Evolutionary conservation across 1,140 invertebrate genomes (phyloP).

Genomic region (Ephestia elutella): DNA sequence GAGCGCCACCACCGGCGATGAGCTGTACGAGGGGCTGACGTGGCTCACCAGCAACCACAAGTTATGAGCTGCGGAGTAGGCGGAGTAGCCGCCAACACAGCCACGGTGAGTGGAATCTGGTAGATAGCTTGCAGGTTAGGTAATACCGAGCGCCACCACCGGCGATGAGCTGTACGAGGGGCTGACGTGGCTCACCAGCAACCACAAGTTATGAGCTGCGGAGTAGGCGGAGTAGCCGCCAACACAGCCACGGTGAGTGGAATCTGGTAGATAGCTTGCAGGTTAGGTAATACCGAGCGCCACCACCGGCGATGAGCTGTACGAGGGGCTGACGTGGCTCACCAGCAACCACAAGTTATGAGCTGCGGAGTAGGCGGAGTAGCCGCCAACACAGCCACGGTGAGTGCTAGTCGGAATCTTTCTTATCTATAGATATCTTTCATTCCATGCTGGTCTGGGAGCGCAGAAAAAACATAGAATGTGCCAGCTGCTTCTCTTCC

Average conservation of each 20-base stretch:
- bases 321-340: conserved; percentile 98
- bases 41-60: conserved; percentile 99
- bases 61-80: conserved; percentile 83
- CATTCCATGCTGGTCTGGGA: too few species aligned
- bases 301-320: conserved; percentile 97
- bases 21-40: conserved; percentile 97
- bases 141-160: conserved; percentile 94
- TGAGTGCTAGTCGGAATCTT: too few species aligned
- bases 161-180: conserved; percentile 99
- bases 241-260: conserved; percentile 72
- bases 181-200: conserved; percentile 98
- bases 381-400: conserved; percentile 15
- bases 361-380: conserved; percentile 73
- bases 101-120: conserved; percentile 88
- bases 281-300: conserved; percentile 95
- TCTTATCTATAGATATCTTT: too few species aligned
- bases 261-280: conserved; percentile 87
- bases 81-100: conserved; percentile 72
- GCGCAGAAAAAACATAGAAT: too few species aligned
- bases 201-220: conserved; percentile 94
- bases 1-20: conserved; percentile 96
- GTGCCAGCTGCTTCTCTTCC: too few species aligned
- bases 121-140: conserved; percentile 88
- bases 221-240: conserved; percentile 57
- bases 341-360: conserved; percentile 99